These are phyloP conservation scores for Cherax quadricarinatus DNA, from an alignment of 1,140 invertebrate species.

Conservation along the genomic window DNA sequence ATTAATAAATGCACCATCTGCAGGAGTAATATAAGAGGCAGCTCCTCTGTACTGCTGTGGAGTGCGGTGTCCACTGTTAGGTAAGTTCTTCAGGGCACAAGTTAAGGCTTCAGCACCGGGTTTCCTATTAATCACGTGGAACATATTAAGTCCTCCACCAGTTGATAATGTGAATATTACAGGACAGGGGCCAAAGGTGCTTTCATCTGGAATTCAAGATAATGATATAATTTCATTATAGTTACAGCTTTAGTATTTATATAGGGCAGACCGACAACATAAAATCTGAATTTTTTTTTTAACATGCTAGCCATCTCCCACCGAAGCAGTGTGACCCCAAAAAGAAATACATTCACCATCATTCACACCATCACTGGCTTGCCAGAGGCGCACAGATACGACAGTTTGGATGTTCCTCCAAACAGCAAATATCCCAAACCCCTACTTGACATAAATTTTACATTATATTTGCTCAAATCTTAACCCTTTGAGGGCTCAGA, in stretches of 20 bases:
- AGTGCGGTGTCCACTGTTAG: constrained; percentile 28
- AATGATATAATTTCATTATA: neutral
- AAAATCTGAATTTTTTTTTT: no score
- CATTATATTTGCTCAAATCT: no score
- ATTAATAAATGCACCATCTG: neutral
- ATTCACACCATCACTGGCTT: no score
- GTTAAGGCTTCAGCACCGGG: constrained; percentile 11
- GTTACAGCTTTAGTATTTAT: neutral
- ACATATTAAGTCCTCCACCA: constrained; percentile 61
- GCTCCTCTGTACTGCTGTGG: constrained; percentile 39
- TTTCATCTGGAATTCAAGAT: constrained; percentile 28
- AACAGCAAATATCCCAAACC: no score
- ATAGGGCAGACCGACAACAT: neutral
- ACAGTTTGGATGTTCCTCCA: no score
- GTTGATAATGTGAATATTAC: constrained; percentile 54
- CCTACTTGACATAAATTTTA: no score
- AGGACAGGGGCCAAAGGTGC: constrained; percentile 47
- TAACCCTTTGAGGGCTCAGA: no score
- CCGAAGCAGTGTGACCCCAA: no score
- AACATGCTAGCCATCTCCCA: no score
- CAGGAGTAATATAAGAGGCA: constrained; percentile 25
- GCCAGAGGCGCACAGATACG: no score
- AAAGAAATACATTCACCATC: no score
- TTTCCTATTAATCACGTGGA: constrained; percentile 43
- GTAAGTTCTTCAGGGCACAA: constrained; percentile 22